Evolutionary conservation across 30 jellyfish, hydroid and myxozoan species (phyloP).

Genomic region (Cassiopea andromeda): DNA sequence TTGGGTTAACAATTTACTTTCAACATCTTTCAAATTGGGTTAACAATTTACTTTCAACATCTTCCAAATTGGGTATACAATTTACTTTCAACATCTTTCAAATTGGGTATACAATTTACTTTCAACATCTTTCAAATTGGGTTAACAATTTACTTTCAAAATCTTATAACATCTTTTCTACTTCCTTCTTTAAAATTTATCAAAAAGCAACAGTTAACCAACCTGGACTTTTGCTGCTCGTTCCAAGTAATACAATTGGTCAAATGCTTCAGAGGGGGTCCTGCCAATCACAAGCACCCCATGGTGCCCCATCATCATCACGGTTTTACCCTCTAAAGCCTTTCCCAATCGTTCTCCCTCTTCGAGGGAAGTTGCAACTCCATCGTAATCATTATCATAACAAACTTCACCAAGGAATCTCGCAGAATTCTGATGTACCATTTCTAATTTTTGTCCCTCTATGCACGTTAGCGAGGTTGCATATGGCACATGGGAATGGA

Average conservation of each 20-base stretch:
- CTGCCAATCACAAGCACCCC: slow-evolving; percentile 76
- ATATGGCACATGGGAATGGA: slow-evolving; percentile 56
- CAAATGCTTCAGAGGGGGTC: slow-evolving; percentile 77
- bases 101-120: too few relatives aligned
- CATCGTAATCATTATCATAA: slow-evolving; percentile 72
- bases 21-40: too few relatives aligned
- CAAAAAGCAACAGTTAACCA: not conserved
- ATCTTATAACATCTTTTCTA: not conserved
- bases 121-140: too few relatives aligned
- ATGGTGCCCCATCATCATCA: slow-evolving; percentile 90
- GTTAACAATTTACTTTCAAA: too few relatives aligned
- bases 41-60: too few relatives aligned
- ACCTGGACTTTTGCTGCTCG: slow-evolving; percentile 84
- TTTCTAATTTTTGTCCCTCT: slow-evolving; percentile 57
- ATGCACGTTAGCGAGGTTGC: slow-evolving; percentile 58
- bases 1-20: too few relatives aligned
- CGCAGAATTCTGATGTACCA: slow-evolving; percentile 74
- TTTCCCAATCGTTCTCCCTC: slow-evolving; percentile 79
- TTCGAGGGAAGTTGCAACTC: slow-evolving; percentile 44
- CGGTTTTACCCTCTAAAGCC: slow-evolving; percentile 57
- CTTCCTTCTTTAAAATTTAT: too few relatives aligned
- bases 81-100: too few relatives aligned
- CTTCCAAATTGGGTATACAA: too few relatives aligned
- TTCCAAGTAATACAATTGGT: slow-evolving; percentile 71
- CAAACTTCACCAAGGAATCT: slow-evolving; percentile 61